Conservation (phyloP, 2,797 vertebrate species). For the Myotis myotis region DNA sequence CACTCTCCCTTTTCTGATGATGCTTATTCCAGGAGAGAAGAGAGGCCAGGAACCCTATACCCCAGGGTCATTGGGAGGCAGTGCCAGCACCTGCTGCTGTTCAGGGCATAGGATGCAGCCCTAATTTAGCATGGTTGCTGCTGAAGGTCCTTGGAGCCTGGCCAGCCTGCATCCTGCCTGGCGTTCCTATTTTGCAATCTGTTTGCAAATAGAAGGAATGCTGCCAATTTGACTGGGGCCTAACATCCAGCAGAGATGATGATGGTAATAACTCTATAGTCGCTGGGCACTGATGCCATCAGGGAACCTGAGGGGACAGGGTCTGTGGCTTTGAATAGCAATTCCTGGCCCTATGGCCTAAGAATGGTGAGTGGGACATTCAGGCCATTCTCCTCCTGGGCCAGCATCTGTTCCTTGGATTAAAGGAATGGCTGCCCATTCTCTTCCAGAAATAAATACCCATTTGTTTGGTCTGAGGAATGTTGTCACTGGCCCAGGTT, state of each 20-base stretch:
- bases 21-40: background rate
- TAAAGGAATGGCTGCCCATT: slow-evolving; percentile 38
- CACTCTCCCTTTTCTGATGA: background rate
- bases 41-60: background rate
- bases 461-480: slow-evolving; percentile 47
- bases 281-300: slow-evolving; percentile 62
- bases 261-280: slow-evolving; percentile 66
- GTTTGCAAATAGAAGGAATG: slow-evolving; percentile 71
- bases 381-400: slow-evolving; percentile 51
- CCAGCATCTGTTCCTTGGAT: slow-evolving; percentile 69
- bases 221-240: slow-evolving; percentile 65
- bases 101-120: slow-evolving; percentile 31
- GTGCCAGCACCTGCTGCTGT: slow-evolving; percentile 13
- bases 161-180: slow-evolving; percentile 74
- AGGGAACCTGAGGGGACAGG: slow-evolving; percentile 42
- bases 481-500: background rate
- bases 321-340: slow-evolving; percentile 59
- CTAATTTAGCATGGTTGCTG: slow-evolving; percentile 46
- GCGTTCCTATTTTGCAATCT: slow-evolving; percentile 76
- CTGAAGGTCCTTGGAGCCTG: slow-evolving; percentile 65
- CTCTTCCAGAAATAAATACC: slow-evolving; percentile 46
- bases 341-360: slow-evolving; percentile 39
- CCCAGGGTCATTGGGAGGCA: background rate
- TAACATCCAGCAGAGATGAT: slow-evolving; percentile 67
- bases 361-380: slow-evolving; percentile 31